Evolutionary conservation across 1,140 invertebrate species (phyloP).

Genomic region (Drosophila saltans): DNA sequence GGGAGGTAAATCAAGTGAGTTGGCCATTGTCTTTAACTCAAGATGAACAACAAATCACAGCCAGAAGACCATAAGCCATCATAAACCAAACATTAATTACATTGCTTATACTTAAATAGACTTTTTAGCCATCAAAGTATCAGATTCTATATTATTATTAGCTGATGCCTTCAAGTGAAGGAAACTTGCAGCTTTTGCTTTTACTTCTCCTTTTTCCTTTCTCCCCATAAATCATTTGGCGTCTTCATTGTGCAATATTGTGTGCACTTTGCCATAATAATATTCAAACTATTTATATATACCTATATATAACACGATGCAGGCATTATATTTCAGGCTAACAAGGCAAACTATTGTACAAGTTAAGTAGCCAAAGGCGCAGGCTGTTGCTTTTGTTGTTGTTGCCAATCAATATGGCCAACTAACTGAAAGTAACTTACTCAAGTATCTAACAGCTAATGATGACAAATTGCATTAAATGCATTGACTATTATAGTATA

Average conservation of each 20-base stretch:
- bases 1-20: constrained; percentile 19
- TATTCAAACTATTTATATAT: constrained; percentile 19
- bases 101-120: no score
- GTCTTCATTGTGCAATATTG: constrained; percentile 64
- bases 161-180: not conserved
- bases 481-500: not conserved
- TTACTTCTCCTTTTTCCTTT: no score
- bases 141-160: not conserved
- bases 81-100: not conserved
- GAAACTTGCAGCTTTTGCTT: not conserved
- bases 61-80: not conserved
- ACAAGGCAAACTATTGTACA: constrained; percentile 48
- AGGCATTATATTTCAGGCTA: constrained; percentile 41
- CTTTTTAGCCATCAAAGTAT: not conserved
- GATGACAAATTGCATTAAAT: constrained; percentile 69
- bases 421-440: constrained; percentile 4
- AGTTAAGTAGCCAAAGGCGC: constrained; percentile 17
- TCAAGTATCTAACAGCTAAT: constrained; percentile 41
- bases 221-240: constrained; percentile 68
- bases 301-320: constrained; percentile 32
- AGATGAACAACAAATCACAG: not conserved
- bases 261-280: constrained; percentile 54
- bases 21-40: no score
- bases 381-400: constrained; percentile 29
- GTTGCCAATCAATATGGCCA: constrained; percentile 51